Base-by-base conservation (phyloP, 2,113 vertebrate genomes). In the Catharus bicknelli region DNA sequence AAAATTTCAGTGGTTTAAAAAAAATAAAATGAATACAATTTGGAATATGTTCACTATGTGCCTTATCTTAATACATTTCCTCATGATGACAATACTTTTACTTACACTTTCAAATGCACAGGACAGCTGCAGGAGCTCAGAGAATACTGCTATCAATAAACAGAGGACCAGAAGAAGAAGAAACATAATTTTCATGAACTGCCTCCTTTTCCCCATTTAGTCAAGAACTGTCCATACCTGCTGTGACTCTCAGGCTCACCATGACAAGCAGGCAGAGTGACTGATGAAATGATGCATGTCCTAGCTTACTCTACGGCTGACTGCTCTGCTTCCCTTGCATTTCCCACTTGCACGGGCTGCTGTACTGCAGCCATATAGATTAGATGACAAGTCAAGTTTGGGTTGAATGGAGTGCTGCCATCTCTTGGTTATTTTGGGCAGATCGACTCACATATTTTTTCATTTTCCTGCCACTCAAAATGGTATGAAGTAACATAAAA, bases 381-480 rank as follows among this genome's bases (percentile, higher is more conserved):
- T 62, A 26, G 3, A 58, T n/a, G 64, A 62, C 51, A 61, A 82
- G 59, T 66, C 66, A 86, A 82, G 51, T 51, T 66, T 74, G 82
- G 75, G 75, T 87, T 90, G 93, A 66, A 90, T 74, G 67, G 91
- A 91, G 84, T 95, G 82, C 94, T 95, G 95, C 95, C 94, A 96
- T 85, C 95, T 96, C 59, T 96, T 88, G 93, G 93, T 78, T 94
- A 38, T 83, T 94, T 85, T 70, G 57, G 30, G 84, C 63, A 91
- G 89, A 70, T 51, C 67, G 80, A 45, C 19, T 54, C 40, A 51
- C 42, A 55, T 47, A 9, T 53, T 78, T 40, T 85, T 82, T 78
- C 22, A 13, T 94, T 91, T 92, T 84, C 50, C 75, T 92, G 75
- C 34, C 82, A 53, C 74, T 93, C 67, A 62, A 67, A 79, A 43